Conservation (phyloP, 2,113 vertebrate genomes). For the Cinclus cinclus region DNA sequence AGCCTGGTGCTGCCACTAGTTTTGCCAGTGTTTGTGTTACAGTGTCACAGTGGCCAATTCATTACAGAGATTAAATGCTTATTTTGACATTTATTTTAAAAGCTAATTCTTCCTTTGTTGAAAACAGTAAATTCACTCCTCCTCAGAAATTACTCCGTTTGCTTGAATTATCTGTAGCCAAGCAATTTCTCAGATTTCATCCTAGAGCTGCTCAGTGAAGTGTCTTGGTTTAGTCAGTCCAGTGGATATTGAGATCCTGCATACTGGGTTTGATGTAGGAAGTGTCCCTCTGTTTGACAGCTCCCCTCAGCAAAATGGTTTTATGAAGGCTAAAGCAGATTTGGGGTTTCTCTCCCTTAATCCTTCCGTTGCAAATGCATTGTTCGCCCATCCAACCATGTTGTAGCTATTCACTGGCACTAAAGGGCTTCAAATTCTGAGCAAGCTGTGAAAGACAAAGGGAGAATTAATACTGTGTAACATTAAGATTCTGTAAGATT, state of each 20-base stretch:
- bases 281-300: not conserved
- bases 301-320: not conserved
- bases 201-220: not conserved
- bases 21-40: conserved; percentile 6
- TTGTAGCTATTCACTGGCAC: not conserved
- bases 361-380: not conserved
- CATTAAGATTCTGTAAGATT: not conserved
- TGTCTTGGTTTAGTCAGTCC: not conserved
- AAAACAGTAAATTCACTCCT: not conserved
- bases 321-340: not conserved
- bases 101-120: not conserved
- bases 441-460: not conserved
- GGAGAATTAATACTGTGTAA: not conserved
- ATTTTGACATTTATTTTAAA: conserved; percentile 15
- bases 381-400: not conserved
- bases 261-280: not conserved
- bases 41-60: not conserved
- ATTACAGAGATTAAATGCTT: conserved; percentile 15
- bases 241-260: not conserved
- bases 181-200: not conserved
- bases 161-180: not conserved
- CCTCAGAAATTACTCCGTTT: not conserved
- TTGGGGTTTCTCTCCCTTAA: not conserved
- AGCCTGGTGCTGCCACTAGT: not conserved
- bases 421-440: not conserved